A percentile compares a stretch with the other conserved stretches of the same genome.
phyloP scores from a whole-genome alignment of 1,140 invertebrate species.

The Hyles vespertilio region DNA sequence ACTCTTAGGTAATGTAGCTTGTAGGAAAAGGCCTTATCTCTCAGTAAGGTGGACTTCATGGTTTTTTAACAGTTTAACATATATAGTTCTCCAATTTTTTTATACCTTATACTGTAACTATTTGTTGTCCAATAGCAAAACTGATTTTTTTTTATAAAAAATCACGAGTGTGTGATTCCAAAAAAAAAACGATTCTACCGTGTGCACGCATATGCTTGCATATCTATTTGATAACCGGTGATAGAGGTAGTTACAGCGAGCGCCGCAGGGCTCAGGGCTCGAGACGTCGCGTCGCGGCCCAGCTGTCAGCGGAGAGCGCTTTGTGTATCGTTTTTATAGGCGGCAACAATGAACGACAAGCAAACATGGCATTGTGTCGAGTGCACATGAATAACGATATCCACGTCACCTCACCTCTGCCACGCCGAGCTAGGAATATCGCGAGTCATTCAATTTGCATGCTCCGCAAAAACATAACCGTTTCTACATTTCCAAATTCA shows the following conservation, averaged over 20 bases:
- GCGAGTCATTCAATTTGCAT: conserved; percentile 63
- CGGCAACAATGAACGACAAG: conserved; percentile 63
- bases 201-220: not conserved
- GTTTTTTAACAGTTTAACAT: too few relatives aligned
- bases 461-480: conserved; percentile 26
- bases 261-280: conserved; percentile 16
- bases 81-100: too few relatives aligned
- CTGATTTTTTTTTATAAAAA: too few relatives aligned
- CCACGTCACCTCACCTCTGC: conserved; percentile 44
- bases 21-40: too few relatives aligned
- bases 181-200: too few relatives aligned
- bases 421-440: conserved; percentile 48
- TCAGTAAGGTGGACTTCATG: too few relatives aligned
- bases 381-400: conserved; percentile 64
- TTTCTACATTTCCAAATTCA: conserved; percentile 28
- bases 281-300: conserved; percentile 19
- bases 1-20: too few relatives aligned
- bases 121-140: too few relatives aligned
- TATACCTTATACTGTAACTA: too few relatives aligned
- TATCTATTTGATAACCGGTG: not conserved
- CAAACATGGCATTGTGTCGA: conserved; percentile 59
- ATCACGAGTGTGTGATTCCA: too few relatives aligned
- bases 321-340: conserved; percentile 41
- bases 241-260: too few relatives aligned
- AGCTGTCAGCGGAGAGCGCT: conserved; percentile 47